Evolutionary conservation across 64 coral and sea anemone genomes (phyloP).

Genomic region (Montipora cactus): DNA sequence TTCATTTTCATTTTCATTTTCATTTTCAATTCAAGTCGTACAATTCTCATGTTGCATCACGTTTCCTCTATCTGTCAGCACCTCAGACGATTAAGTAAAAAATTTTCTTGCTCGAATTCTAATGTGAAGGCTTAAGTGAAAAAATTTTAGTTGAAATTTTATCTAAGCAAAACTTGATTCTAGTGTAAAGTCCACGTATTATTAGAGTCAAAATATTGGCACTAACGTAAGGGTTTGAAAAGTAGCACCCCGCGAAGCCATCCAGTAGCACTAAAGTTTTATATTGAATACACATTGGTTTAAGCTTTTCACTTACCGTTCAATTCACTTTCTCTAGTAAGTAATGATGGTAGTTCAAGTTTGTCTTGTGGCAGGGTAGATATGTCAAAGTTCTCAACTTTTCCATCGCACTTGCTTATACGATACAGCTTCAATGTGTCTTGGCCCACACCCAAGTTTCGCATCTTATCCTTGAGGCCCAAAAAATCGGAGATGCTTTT

Average conservation of each 20-base stretch:
- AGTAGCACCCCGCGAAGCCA: not conserved
- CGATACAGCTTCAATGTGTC: slow-evolving; percentile 16
- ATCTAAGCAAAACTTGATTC: slow-evolving; percentile 9
- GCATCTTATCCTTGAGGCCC: not conserved
- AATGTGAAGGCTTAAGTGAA: not conserved
- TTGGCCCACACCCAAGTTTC: not conserved
- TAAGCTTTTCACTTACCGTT: not conserved
- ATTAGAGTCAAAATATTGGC: slow-evolving; percentile 10
- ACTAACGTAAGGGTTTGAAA: not conserved
- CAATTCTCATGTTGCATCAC: slow-evolving; percentile 56
- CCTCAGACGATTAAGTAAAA: slow-evolving; percentile 65
- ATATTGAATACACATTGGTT: not conserved
- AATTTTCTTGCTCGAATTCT: slow-evolving; percentile 65
- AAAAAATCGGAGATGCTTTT: no score
- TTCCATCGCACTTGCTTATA: slow-evolving; percentile 1
- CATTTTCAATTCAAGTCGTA: slow-evolving; percentile 11
- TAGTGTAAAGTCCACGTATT: not conserved
- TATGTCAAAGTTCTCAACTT: no score
- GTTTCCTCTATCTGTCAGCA: slow-evolving; percentile 65
- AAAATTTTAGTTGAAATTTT: not conserved
- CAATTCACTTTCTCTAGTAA: no score
- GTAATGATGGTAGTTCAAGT: no score
- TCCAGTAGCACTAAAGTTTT: slow-evolving; percentile 6
- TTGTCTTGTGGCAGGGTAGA: no score
- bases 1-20: no score